These are phyloP conservation scores for Parapristionchus giblindavisi DNA, from an alignment of 2,888 invertebrate genomes.

Conservation along the genomic window DNA sequence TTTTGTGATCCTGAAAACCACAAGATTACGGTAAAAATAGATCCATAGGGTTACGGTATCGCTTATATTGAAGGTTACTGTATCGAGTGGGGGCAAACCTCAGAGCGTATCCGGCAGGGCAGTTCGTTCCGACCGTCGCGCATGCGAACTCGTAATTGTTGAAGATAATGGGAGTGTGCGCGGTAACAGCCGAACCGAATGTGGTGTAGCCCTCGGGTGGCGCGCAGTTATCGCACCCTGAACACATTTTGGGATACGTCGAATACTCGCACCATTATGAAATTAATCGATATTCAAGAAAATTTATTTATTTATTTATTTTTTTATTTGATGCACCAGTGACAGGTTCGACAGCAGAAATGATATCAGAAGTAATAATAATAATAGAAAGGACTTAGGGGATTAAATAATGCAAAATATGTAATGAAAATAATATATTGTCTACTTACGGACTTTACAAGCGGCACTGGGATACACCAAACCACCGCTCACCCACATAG, in stretches of 20 bases:
- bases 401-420: too few relatives aligned
- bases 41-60: too few relatives aligned
- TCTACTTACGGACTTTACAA: slow-evolving; percentile 6
- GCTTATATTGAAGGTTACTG: not conserved
- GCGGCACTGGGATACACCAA: not conserved
- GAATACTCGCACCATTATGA: too few relatives aligned
- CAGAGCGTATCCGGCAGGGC: slow-evolving; percentile 24
- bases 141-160: slow-evolving; percentile 15
- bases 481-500: not conserved
- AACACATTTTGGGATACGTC: too few relatives aligned
- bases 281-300: too few relatives aligned
- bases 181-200: not conserved
- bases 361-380: too few relatives aligned
- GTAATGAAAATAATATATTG: not conserved
- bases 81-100: not conserved
- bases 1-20: slow-evolving; percentile 2
- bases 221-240: slow-evolving; percentile 20
- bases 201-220: not conserved
- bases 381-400: too few relatives aligned
- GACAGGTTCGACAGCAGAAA: too few relatives aligned
- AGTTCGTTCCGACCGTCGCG: not conserved
- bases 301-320: too few relatives aligned
- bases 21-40: too few relatives aligned
- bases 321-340: not conserved
- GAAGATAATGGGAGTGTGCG: not conserved